Base-by-base conservation (phyloP, 2,888 invertebrate species). In the Halictus quadricinctus region DNA sequence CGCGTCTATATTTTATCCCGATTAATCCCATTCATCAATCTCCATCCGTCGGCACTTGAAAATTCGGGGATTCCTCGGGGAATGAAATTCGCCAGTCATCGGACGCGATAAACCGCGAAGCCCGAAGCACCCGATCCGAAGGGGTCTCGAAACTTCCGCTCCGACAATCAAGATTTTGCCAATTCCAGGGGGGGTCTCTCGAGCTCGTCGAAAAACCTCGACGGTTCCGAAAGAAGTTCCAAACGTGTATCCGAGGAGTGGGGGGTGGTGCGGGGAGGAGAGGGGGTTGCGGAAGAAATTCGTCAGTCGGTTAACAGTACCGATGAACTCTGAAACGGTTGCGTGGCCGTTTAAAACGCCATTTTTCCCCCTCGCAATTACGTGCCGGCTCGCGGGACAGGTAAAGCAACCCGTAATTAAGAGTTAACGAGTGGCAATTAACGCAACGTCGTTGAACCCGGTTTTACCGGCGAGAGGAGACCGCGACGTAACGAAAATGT, bases 401-500 rank as follows among this genome's bases (percentile, higher is more conserved):
- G 75, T 70, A 29, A 66, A 76, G 66, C 50, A 25, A 69, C 41
- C 50, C 48, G 75, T 75, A 72, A 76, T 76, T 58, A 50, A 82
- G 54, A 54, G 58, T 48, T 43, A 76, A 76, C 82, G 58, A 75
- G 54, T 43, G 48, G 50, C 72, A 75, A 80, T 80, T 74, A 80
- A 70, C 60, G 41, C 43, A 58, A 29, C 50, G 48, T 50, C 41
- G 60, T 54, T 54, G 77, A 77, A 21, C n/a, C 48, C 48, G 36
- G 29, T 41, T 60, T 60, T 15, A 29, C 60, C 18, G 21, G 10
- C 66, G 50, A 48, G 7, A 64, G 25, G 54, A 18, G 41, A 25
- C 46, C 15, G 43, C 21, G 25, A 60, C 60, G 36, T 46, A 36
- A 36, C 43, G 48, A 43, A 69, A 76, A 66, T 25, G 60, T 25